phyloP scores from a whole-genome alignment of 1,140 invertebrate species.

The Hypsibius dujardini region DNA sequence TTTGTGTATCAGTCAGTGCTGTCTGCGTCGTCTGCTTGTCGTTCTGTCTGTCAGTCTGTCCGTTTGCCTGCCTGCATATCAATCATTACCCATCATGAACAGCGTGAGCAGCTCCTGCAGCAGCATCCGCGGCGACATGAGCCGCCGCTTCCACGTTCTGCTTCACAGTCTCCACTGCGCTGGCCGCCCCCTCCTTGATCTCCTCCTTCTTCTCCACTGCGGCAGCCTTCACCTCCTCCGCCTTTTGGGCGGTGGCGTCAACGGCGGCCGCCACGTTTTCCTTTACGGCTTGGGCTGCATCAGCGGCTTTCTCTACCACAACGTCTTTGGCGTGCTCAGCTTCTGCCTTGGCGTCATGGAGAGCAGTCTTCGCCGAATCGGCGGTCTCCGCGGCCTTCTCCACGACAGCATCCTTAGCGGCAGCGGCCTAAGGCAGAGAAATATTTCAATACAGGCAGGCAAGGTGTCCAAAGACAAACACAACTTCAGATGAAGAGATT shows the following conservation, averaged over 20 bases:
- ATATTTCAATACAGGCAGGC: no score
- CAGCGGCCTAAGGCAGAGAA: no score
- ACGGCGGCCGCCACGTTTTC: neutral
- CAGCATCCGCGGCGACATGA: neutral
- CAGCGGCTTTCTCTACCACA: neutral
- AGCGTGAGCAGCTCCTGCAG: neutral
- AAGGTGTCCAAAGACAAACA: no score
- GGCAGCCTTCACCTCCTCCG: neutral
- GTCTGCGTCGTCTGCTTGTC: no score
- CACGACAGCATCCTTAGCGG: neutral
- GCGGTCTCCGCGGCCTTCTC: neutral
- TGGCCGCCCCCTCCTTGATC: neutral
- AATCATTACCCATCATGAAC: conserved; percentile 3
- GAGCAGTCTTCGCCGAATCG: neutral
- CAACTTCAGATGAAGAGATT: no score
- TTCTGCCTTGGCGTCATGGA: neutral
- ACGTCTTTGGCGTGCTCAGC: neutral
- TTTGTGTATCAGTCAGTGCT: no score
- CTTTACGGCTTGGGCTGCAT: neutral
- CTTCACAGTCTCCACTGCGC: neutral
- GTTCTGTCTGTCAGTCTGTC: no score
- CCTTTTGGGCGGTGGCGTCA: neutral
- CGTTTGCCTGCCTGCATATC: no score
- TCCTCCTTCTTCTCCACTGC: neutral
- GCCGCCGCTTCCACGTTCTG: neutral